These are phyloP conservation scores for Euspilapteryx auroguttella DNA, from an alignment of 2,888 invertebrate genomes.

Conservation along the genomic window DNA sequence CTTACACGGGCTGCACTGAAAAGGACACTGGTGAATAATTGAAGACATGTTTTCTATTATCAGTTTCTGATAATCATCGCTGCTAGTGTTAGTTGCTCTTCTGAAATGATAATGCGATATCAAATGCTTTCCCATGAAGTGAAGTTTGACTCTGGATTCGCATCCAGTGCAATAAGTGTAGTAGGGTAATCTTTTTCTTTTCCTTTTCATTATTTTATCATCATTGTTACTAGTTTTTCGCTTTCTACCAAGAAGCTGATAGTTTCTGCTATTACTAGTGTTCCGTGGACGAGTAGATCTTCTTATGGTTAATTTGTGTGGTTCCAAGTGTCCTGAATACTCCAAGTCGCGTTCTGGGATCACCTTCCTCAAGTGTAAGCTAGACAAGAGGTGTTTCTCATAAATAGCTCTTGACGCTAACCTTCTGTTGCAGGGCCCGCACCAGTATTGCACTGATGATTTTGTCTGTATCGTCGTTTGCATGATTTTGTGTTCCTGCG, in stretches of 20 bases:
- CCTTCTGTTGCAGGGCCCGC: slow-evolving; percentile 76
- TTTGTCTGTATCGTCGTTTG: slow-evolving; percentile 50
- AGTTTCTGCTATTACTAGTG: slow-evolving; percentile 27
- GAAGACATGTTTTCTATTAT: slow-evolving; percentile 77
- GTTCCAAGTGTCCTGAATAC: slow-evolving; percentile 46
- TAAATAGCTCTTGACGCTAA: slow-evolving; percentile 74
- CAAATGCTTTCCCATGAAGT: slow-evolving; percentile 80
- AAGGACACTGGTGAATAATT: slow-evolving; percentile 80
- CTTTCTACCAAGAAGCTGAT: slow-evolving; percentile 20
- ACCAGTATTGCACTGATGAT: slow-evolving; percentile 71
- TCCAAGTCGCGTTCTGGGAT: slow-evolving; percentile 71
- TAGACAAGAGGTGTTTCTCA: slow-evolving; percentile 75
- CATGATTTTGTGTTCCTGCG: slow-evolving; percentile 47
- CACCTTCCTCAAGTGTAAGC: slow-evolving; percentile 69
- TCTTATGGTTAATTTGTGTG: slow-evolving; percentile 21
- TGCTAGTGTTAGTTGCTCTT: slow-evolving; percentile 64
- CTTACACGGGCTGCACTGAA: slow-evolving; percentile 81
- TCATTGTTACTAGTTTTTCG: slow-evolving; percentile 9
- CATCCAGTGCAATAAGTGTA: slow-evolving; percentile 73
- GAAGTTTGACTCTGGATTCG: slow-evolving; percentile 66
- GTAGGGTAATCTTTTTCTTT: slow-evolving; percentile 58
- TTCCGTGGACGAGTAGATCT: slow-evolving; percentile 31
- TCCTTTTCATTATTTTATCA: slow-evolving; percentile 25
- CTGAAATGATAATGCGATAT: slow-evolving; percentile 85
- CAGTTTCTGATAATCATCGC: slow-evolving; percentile 60